phyloP scores from a whole-genome alignment of 2,888 invertebrate genomes.

The Luffia ferchaultella region DNA sequence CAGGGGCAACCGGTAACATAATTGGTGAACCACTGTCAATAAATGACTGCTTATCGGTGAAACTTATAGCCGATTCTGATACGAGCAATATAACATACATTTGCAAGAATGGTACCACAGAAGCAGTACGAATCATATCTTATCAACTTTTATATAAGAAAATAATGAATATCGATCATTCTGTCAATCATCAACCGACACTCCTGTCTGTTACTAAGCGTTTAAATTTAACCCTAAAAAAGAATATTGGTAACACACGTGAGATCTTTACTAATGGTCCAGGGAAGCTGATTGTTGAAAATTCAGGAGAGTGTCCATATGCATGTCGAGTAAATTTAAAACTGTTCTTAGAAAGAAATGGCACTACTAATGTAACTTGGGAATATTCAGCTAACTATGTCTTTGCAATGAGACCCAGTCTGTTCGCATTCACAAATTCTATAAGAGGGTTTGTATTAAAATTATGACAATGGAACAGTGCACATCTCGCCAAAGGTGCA shows the following conservation, averaged over 20 bases:
- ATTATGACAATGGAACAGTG: slow-evolving; percentile 81
- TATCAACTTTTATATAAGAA: slow-evolving; percentile 35
- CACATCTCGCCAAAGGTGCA: slow-evolving; percentile 57
- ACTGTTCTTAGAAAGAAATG: slow-evolving; percentile 62
- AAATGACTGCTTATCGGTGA: slow-evolving; percentile 65
- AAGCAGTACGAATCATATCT: slow-evolving; percentile 53
- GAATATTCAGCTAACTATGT: slow-evolving; percentile 70
- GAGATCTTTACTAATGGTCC: slow-evolving; percentile 68
- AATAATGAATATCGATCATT: slow-evolving; percentile 35
- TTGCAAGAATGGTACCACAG: slow-evolving; percentile 66
- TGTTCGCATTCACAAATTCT: slow-evolving; percentile 69
- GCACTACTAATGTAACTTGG: slow-evolving; percentile 63
- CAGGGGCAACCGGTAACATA: slow-evolving; percentile 74
- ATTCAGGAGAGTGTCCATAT: slow-evolving; percentile 75
- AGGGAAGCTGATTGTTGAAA: slow-evolving; percentile 73
- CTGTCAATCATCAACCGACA: slow-evolving; percentile 20
- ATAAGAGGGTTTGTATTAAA: slow-evolving; percentile 81
- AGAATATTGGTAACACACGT: slow-evolving; percentile 62
- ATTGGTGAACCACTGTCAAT: slow-evolving; percentile 70
- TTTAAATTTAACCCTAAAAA: slow-evolving; percentile 62
- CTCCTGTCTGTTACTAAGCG: slow-evolving; percentile 46
- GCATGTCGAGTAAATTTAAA: slow-evolving; percentile 71
- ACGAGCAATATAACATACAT: slow-evolving; percentile 57
- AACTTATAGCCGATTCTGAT: slow-evolving; percentile 63
- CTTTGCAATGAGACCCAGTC: slow-evolving; percentile 76